Percentiles rank a stretch among this genome's conserved stretches.
phyloP scores from a whole-genome alignment of 2,113 vertebrate genomes.

The Ovis canadensis region DNA sequence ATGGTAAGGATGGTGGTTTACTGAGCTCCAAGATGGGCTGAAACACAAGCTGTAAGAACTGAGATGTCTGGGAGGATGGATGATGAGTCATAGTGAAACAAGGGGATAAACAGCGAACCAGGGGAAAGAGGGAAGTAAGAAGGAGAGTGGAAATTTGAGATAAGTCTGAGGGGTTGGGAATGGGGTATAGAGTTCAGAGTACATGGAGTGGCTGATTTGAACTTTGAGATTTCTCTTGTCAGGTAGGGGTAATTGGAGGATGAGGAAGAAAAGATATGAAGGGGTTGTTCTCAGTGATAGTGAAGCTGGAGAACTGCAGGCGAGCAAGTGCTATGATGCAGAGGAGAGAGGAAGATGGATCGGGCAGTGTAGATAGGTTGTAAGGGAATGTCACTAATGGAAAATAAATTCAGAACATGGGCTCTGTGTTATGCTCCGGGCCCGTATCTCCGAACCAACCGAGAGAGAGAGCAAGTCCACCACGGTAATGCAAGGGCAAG shows the following conservation, averaged over 20 bases:
- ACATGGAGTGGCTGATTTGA: not conserved
- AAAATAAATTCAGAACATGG: not conserved
- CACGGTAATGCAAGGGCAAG: too few species aligned
- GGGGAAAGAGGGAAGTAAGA: not conserved
- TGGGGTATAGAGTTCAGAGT: not conserved
- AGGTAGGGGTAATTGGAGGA: not conserved
- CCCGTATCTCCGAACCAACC: too few species aligned
- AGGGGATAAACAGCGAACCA: not conserved
- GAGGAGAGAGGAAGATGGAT: not conserved
- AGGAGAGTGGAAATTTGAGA: not conserved
- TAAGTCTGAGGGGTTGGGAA: not conserved
- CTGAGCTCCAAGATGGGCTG: not conserved
- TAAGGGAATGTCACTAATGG: not conserved
- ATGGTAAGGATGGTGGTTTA: not conserved
- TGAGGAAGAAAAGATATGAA: conserved; percentile 19
- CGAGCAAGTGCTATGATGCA: rapidly evolving
- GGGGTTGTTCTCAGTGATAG: conserved; percentile 23
- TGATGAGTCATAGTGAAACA: not conserved
- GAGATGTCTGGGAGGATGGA: not conserved
- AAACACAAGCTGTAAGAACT: not conserved
- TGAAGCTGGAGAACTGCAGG: not conserved
- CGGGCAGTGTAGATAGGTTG: not conserved
- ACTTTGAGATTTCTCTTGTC: not conserved
- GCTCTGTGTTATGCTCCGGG: not conserved
- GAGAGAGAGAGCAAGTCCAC: too few species aligned